These are phyloP conservation scores for Anagyrus pseudococci DNA, from an alignment of 2,888 invertebrate genomes.

Conservation along the genomic window DNA sequence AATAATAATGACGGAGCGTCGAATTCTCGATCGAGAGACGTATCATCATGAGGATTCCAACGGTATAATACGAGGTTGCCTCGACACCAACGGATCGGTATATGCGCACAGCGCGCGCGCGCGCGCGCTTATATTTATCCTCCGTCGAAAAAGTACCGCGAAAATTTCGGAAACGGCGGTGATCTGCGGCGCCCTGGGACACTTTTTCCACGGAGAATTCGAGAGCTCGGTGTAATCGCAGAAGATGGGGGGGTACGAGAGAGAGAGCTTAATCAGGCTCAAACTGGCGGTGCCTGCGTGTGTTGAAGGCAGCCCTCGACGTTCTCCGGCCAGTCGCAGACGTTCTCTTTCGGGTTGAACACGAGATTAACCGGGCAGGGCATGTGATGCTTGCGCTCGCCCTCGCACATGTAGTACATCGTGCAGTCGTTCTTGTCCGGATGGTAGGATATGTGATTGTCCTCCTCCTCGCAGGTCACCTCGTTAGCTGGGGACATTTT, in stretches of 20 bases:
- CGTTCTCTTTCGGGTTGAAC: slow-evolving; percentile 91
- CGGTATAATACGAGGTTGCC: too few relatives aligned
- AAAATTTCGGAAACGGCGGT: too few relatives aligned
- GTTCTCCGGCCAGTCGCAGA: slow-evolving; percentile 96
- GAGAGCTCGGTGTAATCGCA: too few relatives aligned
- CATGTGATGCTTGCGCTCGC: slow-evolving; percentile 94
- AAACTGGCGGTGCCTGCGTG: slow-evolving; percentile 70
- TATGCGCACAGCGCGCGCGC: too few relatives aligned
- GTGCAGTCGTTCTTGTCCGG: slow-evolving; percentile 90
- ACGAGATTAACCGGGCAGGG: slow-evolving; percentile 92
- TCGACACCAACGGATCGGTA: too few relatives aligned
- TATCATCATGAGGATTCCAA: neutral
- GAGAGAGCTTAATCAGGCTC: slow-evolving; percentile 34
- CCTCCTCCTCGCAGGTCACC: slow-evolving; percentile 89
- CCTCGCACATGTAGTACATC: slow-evolving; percentile 96
- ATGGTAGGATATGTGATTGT: slow-evolving; percentile 95
- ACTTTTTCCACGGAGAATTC: too few relatives aligned
- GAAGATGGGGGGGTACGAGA: too few relatives aligned
- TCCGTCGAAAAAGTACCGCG: neutral
- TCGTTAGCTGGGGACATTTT: slow-evolving; percentile 84
- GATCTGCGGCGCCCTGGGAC: too few relatives aligned
- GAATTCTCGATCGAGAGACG: neutral
- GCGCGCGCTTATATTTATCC: too few relatives aligned
- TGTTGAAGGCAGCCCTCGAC: slow-evolving; percentile 84
- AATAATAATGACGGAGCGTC: neutral